A percentile compares a stretch with the other conserved stretches of the same genome.
Conservation (phyloP, 1,140 invertebrate genomes). For the Adelges cooleyi region DNA sequence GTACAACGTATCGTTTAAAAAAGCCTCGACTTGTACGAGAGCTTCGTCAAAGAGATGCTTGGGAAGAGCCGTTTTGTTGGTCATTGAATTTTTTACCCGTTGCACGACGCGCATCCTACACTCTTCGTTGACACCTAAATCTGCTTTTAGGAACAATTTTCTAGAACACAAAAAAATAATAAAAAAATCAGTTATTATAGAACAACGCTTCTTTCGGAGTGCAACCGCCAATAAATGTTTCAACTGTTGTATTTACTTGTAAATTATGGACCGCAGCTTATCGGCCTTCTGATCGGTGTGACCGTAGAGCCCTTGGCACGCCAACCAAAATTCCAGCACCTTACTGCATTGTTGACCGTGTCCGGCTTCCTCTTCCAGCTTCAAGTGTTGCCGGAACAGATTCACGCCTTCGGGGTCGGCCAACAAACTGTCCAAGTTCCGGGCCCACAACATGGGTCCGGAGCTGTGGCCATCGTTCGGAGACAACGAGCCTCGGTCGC, state of each 20-base stretch:
- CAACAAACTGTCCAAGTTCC: slow-evolving; percentile 65
- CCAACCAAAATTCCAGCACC: slow-evolving; percentile 80
- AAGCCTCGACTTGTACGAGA: slow-evolving; percentile 61
- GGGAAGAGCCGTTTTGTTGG: slow-evolving; percentile 33
- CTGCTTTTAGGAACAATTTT: slow-evolving; percentile 69
- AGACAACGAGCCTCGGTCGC: slow-evolving; percentile 12
- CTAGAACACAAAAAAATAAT: slow-evolving; percentile 32
- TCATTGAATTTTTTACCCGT: slow-evolving; percentile 48
- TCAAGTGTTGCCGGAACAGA: slow-evolving; percentile 70
- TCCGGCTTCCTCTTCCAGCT: slow-evolving; percentile 47
- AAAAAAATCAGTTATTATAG: too few species aligned
- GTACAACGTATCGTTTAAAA: slow-evolving; percentile 75
- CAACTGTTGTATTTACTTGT: slow-evolving; percentile 50
- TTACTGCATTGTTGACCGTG: slow-evolving; percentile 48
- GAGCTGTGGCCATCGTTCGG: slow-evolving; percentile 6
- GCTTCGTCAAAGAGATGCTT: slow-evolving; percentile 52
- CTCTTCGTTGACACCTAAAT: slow-evolving; percentile 69
- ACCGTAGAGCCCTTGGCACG: slow-evolving; percentile 76
- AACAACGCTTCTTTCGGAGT: too few species aligned
- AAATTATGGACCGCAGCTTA: slow-evolving; percentile 65
- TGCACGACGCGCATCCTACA: slow-evolving; percentile 55
- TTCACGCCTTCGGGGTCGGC: slow-evolving; percentile 74
- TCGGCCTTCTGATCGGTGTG: slow-evolving; percentile 58
- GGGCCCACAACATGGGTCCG: slow-evolving; percentile 51
- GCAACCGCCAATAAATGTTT: too few species aligned